Evolutionary conservation across 1,140 invertebrate genomes (phyloP), one percentile per base, ranked within the genome.

Genomic region (Ericerus pela): DNA sequence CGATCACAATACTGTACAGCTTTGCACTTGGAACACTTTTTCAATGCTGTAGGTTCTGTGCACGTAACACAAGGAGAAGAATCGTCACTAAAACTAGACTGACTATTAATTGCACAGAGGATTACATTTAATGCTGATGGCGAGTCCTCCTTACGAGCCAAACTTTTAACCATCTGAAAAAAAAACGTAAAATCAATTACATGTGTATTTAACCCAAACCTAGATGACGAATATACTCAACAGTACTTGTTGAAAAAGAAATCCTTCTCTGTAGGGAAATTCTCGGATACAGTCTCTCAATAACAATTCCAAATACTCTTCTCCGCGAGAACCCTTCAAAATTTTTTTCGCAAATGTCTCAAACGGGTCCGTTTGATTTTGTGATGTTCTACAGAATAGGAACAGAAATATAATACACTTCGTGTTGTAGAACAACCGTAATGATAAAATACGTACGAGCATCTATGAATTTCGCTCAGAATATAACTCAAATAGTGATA

Each of bases 21-120:
- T 76, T 94, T 94, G 70, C 94, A 98, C 66, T 87, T 88, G n/a
- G 88, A 84, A 70, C 95, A 98, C 69, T 92, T 91, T 66, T 94
- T 96, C 8, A 78, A 75, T 6, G 88, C 85, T 62, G 86, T 85
- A 56, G 89, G 82, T 64, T 93, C 84, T 0, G 85, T 84, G 70
- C 95, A 99, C 1, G 91, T 88, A 27, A 78, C 76, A 70, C 95
- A 99, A 53, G 78, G 77, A 27, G 78, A 73, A 8, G 75, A 70
- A 37, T 82, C 72, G 65, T 88, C 85, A 33, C 69, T 61, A 33
- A 78, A 77, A 54, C 76, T 69, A 63, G 82, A 73, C 63, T 91
- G 87, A 8, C 94, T 94, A 69, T 95, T 95, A 18, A 98, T 82
- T 10, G 83, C 82, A 41, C 82, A 80, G 28, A 77, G 78, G n/a